Evolutionary conservation across 35 echinoderm and acorn worm genomes (phyloP).

Genomic region (Holothuria glaberrima): DNA sequence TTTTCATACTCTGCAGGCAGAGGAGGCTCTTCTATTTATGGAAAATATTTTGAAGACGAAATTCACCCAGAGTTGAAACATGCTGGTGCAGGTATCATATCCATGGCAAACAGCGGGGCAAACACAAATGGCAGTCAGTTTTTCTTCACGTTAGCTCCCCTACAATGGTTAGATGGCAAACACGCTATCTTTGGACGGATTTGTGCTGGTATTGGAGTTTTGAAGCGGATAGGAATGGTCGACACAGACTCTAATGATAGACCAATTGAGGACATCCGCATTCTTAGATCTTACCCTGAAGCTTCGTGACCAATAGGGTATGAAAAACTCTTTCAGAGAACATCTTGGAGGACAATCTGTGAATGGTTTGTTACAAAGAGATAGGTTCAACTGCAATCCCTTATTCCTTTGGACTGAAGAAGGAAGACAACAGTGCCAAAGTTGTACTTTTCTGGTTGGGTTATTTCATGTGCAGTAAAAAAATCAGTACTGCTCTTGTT

Average conservation of each 20-base stretch:
- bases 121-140: constrained; percentile 98
- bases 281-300: constrained; percentile 81
- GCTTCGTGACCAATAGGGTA: neutral
- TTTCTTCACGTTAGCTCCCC: constrained; percentile 88
- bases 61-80: constrained; percentile 84
- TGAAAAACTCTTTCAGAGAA: too few species aligned
- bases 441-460: too few species aligned
- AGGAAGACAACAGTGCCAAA: too few species aligned
- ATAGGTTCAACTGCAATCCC: too few species aligned
- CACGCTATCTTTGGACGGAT: constrained; percentile 90
- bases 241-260: constrained; percentile 86
- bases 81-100: constrained; percentile 90
- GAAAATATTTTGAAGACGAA: constrained; percentile 89
- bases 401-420: too few species aligned
- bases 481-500: too few species aligned
- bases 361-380: too few species aligned
- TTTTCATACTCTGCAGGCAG: constrained; percentile 61
- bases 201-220: constrained; percentile 66
- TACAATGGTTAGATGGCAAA: constrained; percentile 90
- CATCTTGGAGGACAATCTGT: too few species aligned
- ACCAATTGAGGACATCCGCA: constrained; percentile 82
- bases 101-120: constrained; percentile 98
- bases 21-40: constrained; percentile 92
- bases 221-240: constrained; percentile 91
- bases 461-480: too few species aligned